phyloP scores from a whole-genome alignment of 1,140 invertebrate species.

The Daktulosphaira vitifoliae region DNA sequence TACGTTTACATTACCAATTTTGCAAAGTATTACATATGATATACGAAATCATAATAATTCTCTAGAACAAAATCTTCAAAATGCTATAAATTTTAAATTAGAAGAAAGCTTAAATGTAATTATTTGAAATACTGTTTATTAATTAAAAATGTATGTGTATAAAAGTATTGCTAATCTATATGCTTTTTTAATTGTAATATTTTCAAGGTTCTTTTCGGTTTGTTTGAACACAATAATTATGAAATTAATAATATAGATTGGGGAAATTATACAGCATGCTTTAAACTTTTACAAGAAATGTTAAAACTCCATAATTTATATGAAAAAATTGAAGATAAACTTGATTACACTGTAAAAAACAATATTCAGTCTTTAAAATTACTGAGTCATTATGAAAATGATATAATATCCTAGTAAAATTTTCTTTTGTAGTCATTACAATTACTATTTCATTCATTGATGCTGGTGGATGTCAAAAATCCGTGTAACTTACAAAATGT shows the following conservation, averaged over 20 bases:
- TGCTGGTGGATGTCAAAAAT: neutral
- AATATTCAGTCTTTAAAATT: neutral
- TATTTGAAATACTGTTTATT: too few relatives aligned
- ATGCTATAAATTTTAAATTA: neutral
- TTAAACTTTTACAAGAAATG: constrained; percentile 21
- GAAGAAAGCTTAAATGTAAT: constrained; percentile 21
- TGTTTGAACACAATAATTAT: neutral
- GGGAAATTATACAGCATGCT: neutral
- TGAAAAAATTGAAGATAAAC: constrained; percentile 19
- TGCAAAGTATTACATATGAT: constrained; percentile 8
- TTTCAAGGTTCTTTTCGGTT: neutral
- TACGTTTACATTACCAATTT: neutral
- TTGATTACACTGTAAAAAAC: neutral
- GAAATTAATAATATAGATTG: neutral
- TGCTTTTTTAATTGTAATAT: neutral
- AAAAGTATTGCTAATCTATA: too few relatives aligned
- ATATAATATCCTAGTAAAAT: neutral
- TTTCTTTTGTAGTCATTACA: constrained; percentile 3
- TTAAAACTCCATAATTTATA: constrained; percentile 13
- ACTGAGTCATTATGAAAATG: too few relatives aligned
- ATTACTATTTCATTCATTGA: constrained; percentile 14
- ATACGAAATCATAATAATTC: neutral
- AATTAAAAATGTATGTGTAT: too few relatives aligned
- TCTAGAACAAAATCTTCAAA: neutral
- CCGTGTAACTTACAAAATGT: constrained; percentile 8